Evolutionary conservation across 2,113 vertebrate species (phyloP).

Genomic region (Oxyura jamaicensis): DNA sequence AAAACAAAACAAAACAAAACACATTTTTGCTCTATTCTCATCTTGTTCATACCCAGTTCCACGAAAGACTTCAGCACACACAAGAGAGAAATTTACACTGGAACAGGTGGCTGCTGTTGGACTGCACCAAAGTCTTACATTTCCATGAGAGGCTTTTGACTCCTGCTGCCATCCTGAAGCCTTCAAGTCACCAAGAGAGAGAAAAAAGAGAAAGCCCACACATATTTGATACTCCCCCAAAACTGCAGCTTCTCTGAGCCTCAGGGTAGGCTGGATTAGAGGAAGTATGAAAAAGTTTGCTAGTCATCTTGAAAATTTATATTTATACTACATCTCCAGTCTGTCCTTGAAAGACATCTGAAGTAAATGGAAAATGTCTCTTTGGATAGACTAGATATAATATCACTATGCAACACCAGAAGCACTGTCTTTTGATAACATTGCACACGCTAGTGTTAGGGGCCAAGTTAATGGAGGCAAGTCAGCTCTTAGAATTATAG

Average conservation of each 20-base stretch:
- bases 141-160: not conserved
- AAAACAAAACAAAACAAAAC: not conserved
- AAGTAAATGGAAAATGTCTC: not conserved
- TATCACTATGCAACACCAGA: not conserved
- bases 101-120: not conserved
- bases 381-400: not conserved
- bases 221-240: fast-evolving
- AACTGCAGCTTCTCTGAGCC: not conserved
- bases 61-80: not conserved
- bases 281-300: not conserved
- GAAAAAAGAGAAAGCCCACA: not conserved
- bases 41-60: not conserved
- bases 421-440: not conserved
- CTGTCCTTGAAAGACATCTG: not conserved
- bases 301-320: not conserved
- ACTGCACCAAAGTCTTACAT: not conserved
- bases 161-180: not conserved
- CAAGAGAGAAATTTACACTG: not conserved
- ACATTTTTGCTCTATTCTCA: not conserved
- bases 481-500: not conserved
- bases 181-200: not conserved
- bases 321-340: not conserved
- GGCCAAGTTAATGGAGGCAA: not conserved
- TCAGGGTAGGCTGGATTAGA: not conserved
- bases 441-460: not conserved